Evolutionary conservation across 2,888 invertebrate genomes (phyloP), one percentile per base, ranked within the genome.

Genomic region (Cryptocephalus moraei): DNA sequence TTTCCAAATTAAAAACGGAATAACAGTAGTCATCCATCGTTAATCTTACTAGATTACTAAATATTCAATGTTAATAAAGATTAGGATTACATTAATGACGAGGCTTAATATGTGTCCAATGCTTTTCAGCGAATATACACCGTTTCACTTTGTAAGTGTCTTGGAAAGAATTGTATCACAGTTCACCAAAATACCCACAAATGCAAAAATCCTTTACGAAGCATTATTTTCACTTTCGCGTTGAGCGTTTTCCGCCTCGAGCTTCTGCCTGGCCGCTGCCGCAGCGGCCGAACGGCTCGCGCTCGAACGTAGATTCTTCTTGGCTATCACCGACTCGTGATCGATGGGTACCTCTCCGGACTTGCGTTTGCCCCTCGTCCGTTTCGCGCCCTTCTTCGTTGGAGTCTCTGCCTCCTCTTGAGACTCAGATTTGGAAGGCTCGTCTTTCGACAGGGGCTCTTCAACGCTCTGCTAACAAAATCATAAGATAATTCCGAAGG

Each of bases 271-370:
- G 6, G 76, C 72, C 36, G 77, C 72, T 45, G 77, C 73, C 42
- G 77, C 73, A 33, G 76, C 74, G 54, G 79, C 73, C 57, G 81
- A 78, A 58, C 86, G 68, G 56, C 85, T 84, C 33, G 89, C 83
- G 68, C 88, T 89, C 4, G 87, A 87, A 53, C 79, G 72, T 49
- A 80, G 64, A 62, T 79, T 78, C 56, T 80, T 80, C 50, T 78
- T 72, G 56, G 79, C 79, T 1, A 76, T 72, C 8, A 76, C 75
- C 11, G 77, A 75, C 53, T 77, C 76, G 9, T 77, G 78, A 55
- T 77, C 76, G 39, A 74, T 68, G 14, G 62, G 55, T 41, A 73
- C 65, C 46, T 76, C 76, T 9, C 75, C 75, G 8, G 73, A 70
- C 53, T 67, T 68, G 46, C 72, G 68, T 57, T 72, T 72, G 36